phyloP scores from a whole-genome alignment of 2,888 invertebrate species.

The Ptychoptera contaminata region DNA sequence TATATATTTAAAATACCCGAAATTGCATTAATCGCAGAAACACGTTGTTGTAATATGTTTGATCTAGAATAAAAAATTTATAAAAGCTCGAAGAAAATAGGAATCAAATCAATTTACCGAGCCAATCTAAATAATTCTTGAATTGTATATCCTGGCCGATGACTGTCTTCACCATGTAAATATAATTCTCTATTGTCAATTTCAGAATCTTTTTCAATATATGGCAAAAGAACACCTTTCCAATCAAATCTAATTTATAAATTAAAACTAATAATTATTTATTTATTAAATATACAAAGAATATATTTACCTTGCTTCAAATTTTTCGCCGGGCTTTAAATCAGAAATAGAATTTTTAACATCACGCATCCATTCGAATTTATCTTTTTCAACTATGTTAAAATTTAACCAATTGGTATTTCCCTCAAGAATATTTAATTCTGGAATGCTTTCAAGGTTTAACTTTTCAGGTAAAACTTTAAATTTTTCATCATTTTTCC shows the following conservation, averaged over 20 bases:
- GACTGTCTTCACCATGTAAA: conserved; percentile 87
- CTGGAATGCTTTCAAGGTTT: conserved; percentile 27
- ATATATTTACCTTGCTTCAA: conserved; percentile 44
- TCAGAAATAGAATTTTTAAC: conserved; percentile 42
- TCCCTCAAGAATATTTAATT: conserved; percentile 43
- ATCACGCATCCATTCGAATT: conserved; percentile 75
- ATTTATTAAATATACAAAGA: neutral
- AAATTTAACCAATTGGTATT: conserved; percentile 69
- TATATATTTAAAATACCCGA: conserved; percentile 61
- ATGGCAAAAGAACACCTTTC: conserved; percentile 61
- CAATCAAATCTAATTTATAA: conserved; percentile 51
- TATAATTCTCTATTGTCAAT: conserved; percentile 50
- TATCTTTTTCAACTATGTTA: conserved; percentile 70
- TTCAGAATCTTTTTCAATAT: conserved; percentile 40
- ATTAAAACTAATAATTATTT: neutral
- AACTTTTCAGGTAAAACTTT: too few species aligned
- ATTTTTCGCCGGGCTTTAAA: conserved; percentile 41
- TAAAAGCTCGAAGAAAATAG: neutral
- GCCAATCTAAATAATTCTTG: conserved; percentile 74
- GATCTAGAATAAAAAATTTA: conserved; percentile 33
- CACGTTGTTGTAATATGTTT: conserved; percentile 66
- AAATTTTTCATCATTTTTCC: too few species aligned
- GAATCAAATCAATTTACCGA: too few species aligned
- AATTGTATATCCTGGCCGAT: conserved; percentile 77
- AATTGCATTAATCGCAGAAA: conserved; percentile 61